These are phyloP conservation scores for Labia minor DNA, from an alignment of 2,888 invertebrate genomes.

Conservation along the genomic window DNA sequence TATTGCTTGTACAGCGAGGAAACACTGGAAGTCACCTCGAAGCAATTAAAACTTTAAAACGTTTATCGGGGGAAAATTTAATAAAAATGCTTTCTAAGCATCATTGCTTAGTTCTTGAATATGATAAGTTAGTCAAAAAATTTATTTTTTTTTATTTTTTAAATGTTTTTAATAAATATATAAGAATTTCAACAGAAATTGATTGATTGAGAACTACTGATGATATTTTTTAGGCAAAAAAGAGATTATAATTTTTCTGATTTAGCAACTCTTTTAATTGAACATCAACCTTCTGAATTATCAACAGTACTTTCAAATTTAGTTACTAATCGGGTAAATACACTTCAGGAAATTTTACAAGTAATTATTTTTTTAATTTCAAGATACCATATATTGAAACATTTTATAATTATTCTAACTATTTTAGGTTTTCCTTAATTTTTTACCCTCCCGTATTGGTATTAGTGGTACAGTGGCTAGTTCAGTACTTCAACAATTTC, in stretches of 20 bases:
- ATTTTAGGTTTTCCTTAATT: slow-evolving; percentile 50
- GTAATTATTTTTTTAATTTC: slow-evolving; percentile 18
- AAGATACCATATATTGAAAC: not conserved
- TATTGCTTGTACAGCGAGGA: not conserved
- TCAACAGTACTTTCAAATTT: slow-evolving; percentile 40
- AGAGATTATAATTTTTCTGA: slow-evolving; percentile 39
- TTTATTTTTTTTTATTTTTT: no score
- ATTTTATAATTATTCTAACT: not conserved
- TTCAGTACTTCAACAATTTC: slow-evolving; percentile 29
- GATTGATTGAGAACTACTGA: no score
- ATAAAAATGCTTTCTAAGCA: not conserved
- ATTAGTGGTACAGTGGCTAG: slow-evolving; percentile 36
- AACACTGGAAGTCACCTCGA: not conserved
- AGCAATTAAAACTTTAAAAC: not conserved
- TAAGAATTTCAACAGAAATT: no score
- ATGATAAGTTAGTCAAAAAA: not conserved
- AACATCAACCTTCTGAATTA: slow-evolving; percentile 39
- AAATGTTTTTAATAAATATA: no score
- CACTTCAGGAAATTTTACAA: slow-evolving; percentile 30
- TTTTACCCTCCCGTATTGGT: slow-evolving; percentile 54
- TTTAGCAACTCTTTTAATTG: slow-evolving; percentile 42
- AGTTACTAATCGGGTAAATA: slow-evolving; percentile 37
- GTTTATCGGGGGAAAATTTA: not conserved
- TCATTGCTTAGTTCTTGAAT: not conserved
- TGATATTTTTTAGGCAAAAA: not conserved